A percentile compares a stretch with the other conserved stretches of the same genome.
phyloP scores from a whole-genome alignment of 1,140 invertebrate species.

The Drosophila willistoni region DNA sequence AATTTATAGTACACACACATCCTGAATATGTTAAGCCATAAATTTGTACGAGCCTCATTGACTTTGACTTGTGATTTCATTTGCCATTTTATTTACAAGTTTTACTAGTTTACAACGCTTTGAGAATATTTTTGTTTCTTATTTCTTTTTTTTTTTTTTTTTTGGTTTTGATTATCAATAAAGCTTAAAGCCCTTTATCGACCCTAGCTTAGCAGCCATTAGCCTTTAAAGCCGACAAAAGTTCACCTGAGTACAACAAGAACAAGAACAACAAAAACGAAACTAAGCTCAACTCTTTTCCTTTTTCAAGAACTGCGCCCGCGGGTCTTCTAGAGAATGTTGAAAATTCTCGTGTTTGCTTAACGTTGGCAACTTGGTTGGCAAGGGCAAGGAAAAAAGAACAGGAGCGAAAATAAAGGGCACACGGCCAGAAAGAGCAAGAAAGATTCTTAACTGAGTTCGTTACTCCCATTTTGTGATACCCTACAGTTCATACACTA shows the following conservation, averaged over 20 bases:
- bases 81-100: not conserved
- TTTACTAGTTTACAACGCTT: not conserved
- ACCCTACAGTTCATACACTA: not conserved
- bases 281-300: constrained; percentile 9
- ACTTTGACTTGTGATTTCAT: constrained; percentile 18
- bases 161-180: not conserved
- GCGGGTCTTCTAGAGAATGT: constrained; percentile 17
- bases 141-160: not conserved
- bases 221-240: constrained; percentile 15
- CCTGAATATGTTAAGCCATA: constrained; percentile 15
- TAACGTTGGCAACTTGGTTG: constrained; percentile 1
- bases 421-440: not conserved
- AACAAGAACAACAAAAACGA: not conserved
- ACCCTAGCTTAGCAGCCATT: constrained; percentile 9
- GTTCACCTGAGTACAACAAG: constrained; percentile 15
- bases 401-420: constrained; percentile 5
- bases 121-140: not conserved
- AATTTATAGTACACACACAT: constrained; percentile 17
- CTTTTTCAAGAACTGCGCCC: constrained; percentile 5
- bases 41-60: constrained; percentile 19
- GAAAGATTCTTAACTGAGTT: constrained; percentile 4
- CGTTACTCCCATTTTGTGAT: constrained; percentile 3
- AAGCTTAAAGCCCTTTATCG: constrained; percentile 15
- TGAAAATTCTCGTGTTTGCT: constrained; percentile 7
- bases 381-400: constrained; percentile 2